phyloP scores from a whole-genome alignment of 2,113 vertebrate species.

The Urocolius indicus region DNA sequence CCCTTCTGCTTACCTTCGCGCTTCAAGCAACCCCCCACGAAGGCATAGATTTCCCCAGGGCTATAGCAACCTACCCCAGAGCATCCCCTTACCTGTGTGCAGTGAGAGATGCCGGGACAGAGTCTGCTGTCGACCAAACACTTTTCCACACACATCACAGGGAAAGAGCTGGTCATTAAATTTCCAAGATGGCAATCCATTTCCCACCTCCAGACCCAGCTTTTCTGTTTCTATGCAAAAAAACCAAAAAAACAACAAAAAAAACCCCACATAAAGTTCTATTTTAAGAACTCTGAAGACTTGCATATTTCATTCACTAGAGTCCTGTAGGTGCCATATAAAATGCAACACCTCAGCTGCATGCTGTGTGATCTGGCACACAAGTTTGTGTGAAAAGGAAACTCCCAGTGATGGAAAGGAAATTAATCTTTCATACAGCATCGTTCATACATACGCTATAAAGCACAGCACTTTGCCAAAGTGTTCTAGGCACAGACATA shows the following conservation, averaged over 20 bases:
- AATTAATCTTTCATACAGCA: neutral
- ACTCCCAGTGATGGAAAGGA: neutral
- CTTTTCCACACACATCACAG: slow-evolving; percentile 95
- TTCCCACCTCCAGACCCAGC: slow-evolving; percentile 86
- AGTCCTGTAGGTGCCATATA: neutral
- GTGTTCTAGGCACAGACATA: neutral
- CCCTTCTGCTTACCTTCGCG: neutral
- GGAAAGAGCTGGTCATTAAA: slow-evolving; percentile 95
- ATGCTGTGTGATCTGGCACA: neutral
- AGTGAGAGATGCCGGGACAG: slow-evolving; percentile 94
- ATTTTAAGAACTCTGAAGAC: slow-evolving; percentile 7
- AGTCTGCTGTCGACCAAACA: slow-evolving; percentile 97
- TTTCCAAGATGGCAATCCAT: slow-evolving; percentile 90
- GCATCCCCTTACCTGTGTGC: slow-evolving; percentile 88
- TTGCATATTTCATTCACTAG: neutral
- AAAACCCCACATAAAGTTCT: neutral
- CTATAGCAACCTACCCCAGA: neutral
- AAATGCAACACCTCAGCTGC: neutral
- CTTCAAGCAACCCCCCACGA: neutral
- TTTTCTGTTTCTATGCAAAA: slow-evolving; percentile 87
- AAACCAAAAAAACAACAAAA: slow-evolving; percentile 13
- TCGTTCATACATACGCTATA: neutral
- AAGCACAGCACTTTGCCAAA: neutral
- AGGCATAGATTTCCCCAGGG: neutral
- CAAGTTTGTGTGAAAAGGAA: neutral